A percentile compares a stretch with the other conserved stretches of the same genome.
Evolutionary conservation across 1,140 invertebrate genomes (phyloP).

Genomic region (Drosophila quadrilineata): DNA sequence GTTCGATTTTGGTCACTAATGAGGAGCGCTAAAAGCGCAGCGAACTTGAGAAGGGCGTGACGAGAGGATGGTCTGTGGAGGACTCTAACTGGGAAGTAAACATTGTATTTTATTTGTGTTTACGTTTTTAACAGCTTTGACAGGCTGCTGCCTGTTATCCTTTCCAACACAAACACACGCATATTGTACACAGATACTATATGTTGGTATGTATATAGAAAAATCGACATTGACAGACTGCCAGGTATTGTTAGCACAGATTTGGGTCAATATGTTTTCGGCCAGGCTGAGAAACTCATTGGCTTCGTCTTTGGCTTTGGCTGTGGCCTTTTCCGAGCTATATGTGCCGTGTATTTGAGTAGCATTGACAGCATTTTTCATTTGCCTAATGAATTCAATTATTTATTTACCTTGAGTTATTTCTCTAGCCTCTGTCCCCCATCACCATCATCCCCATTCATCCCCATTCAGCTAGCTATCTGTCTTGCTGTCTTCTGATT

Average conservation of each 20-base stretch:
- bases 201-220: too few species aligned
- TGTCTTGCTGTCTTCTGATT: constrained; percentile 45
- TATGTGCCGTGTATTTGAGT: constrained; percentile 15
- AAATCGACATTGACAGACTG: constrained; percentile 35
- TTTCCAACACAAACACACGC: constrained; percentile 22
- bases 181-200: background rate
- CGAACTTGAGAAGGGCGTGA: constrained; percentile 67
- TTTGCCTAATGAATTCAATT: constrained; percentile 81
- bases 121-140: constrained; percentile 73
- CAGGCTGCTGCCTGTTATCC: constrained; percentile 58
- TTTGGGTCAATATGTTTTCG: constrained; percentile 65
- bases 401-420: constrained; percentile 74
- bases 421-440: constrained; percentile 7
- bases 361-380: constrained; percentile 71
- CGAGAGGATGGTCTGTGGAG: constrained; percentile 28
- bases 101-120: constrained; percentile 74
- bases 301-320: constrained; percentile 14
- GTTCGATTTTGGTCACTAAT: constrained; percentile 75
- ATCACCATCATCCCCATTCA: background rate
- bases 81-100: constrained; percentile 30
- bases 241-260: constrained; percentile 48
- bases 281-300: constrained; percentile 1
- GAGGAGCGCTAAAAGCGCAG: constrained; percentile 61
- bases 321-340: constrained; percentile 18
- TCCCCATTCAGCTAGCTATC: background rate